Percentiles rank a stretch among this genome's conserved stretches.
phyloP scores from a whole-genome alignment of 64 coral and sea anemone species.

The Porites australiensis region DNA sequence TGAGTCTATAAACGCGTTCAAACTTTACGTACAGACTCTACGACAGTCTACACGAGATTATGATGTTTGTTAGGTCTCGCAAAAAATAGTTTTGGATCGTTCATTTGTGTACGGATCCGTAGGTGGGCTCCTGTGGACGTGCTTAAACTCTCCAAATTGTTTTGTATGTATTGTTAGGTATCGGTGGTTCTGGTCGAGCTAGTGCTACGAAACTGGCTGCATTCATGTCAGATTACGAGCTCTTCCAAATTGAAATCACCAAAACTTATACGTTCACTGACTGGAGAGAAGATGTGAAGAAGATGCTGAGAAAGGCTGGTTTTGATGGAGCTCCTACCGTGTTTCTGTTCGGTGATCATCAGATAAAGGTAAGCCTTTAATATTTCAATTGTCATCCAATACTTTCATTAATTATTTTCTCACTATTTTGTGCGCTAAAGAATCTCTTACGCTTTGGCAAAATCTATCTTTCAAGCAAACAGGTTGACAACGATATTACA shows the following conservation, averaged over 20 bases:
- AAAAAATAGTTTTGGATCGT: too few relatives aligned
- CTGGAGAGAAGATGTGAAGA: slow-evolving; percentile 97
- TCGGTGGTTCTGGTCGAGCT: slow-evolving; percentile 90
- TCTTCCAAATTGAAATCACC: slow-evolving; percentile 99
- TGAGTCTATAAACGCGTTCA: too few relatives aligned
- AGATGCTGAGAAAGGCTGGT: slow-evolving; percentile 88
- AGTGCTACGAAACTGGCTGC: slow-evolving; percentile 88
- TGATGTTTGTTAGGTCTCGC: too few relatives aligned
- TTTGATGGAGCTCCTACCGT: slow-evolving; percentile 86
- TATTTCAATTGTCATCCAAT: neutral
- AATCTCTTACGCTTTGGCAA: too few relatives aligned
- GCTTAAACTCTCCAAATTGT: too few relatives aligned
- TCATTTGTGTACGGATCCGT: too few relatives aligned
- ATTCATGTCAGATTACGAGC: slow-evolving; percentile 98
- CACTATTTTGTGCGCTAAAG: too few relatives aligned
- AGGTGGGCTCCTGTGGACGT: too few relatives aligned
- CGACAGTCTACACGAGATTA: too few relatives aligned
- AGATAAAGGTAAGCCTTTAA: slow-evolving; percentile 80
- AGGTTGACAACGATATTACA: too few relatives aligned
- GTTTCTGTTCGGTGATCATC: slow-evolving; percentile 96
- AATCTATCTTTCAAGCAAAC: too few relatives aligned
- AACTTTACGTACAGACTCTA: too few relatives aligned
- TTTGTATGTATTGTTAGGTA: slow-evolving; percentile 51
- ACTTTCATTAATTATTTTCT: neutral
- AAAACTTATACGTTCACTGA: slow-evolving; percentile 91